Evolutionary conservation across 2,888 invertebrate genomes (phyloP).

Genomic region (Diaphora mendica): DNA sequence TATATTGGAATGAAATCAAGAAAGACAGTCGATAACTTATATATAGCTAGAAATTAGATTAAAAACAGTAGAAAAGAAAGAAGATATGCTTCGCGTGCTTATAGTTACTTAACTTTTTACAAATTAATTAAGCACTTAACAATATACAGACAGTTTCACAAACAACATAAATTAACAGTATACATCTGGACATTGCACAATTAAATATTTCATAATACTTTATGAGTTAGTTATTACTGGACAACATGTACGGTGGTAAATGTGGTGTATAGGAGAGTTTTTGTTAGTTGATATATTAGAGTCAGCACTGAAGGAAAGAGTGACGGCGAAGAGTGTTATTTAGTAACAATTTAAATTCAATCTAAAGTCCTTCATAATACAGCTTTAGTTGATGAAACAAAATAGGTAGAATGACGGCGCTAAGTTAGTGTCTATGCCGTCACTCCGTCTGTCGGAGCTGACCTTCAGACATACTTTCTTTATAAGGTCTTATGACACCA

Average conservation of each 20-base stretch:
- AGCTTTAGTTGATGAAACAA: too few species aligned
- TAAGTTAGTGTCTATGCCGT: too few species aligned
- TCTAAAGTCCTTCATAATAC: too few species aligned
- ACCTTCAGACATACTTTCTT: background rate
- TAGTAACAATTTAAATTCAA: too few species aligned
- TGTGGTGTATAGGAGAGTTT: background rate
- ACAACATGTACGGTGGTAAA: background rate
- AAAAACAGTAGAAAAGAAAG: background rate
- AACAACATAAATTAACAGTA: background rate
- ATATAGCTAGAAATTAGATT: background rate
- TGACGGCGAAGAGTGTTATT: too few species aligned
- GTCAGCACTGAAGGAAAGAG: too few species aligned
- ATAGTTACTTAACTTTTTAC: background rate
- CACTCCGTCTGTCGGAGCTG: too few species aligned
- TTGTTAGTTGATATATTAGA: background rate
- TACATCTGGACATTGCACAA: background rate
- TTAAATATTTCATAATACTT: constrained; percentile 8
- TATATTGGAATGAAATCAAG: constrained; percentile 28
- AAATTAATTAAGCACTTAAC: background rate
- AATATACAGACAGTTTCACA: background rate
- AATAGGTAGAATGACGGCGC: too few species aligned
- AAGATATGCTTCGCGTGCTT: background rate
- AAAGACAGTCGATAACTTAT: background rate
- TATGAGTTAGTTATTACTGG: background rate
- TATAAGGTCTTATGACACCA: background rate